Evolutionary conservation across 2,113 vertebrate species (phyloP).

Genomic region (Nymphicus hollandicus): DNA sequence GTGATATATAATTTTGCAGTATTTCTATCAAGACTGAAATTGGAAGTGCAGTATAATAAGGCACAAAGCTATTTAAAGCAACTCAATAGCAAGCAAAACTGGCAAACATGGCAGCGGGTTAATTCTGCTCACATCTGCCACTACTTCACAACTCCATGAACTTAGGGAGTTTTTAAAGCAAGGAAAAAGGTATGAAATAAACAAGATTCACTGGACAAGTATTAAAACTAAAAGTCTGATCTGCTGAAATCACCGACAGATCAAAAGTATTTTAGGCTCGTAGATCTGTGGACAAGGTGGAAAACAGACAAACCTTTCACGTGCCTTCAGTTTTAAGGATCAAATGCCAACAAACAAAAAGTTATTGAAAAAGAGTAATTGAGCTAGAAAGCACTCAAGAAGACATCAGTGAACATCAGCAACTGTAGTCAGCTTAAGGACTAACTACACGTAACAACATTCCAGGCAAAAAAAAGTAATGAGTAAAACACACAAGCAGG

Average conservation of each 20-base stretch:
- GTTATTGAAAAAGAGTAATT: background rate
- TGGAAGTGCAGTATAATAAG: background rate
- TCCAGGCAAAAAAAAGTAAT: background rate
- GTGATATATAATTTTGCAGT: background rate
- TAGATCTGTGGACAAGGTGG: background rate
- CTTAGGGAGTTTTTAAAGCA: background rate
- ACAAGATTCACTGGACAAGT: background rate
- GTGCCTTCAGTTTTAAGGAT: background rate
- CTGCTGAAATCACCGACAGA: background rate
- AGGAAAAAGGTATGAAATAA: background rate
- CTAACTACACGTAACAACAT: background rate
- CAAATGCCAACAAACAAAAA: background rate
- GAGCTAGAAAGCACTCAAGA: background rate
- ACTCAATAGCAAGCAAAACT: background rate
- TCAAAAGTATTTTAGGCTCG: background rate
- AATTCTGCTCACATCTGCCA: background rate
- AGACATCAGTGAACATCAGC: background rate
- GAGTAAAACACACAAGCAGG: background rate
- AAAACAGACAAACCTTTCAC: background rate
- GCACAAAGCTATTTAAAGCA: background rate
- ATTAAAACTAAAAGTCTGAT: background rate
- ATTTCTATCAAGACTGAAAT: background rate
- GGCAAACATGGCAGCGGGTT: background rate
- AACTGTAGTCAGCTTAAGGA: background rate
- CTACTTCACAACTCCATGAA: background rate